Evolutionary conservation across 2,888 invertebrate genomes (phyloP).

Genomic region (Apoda limacodes): DNA sequence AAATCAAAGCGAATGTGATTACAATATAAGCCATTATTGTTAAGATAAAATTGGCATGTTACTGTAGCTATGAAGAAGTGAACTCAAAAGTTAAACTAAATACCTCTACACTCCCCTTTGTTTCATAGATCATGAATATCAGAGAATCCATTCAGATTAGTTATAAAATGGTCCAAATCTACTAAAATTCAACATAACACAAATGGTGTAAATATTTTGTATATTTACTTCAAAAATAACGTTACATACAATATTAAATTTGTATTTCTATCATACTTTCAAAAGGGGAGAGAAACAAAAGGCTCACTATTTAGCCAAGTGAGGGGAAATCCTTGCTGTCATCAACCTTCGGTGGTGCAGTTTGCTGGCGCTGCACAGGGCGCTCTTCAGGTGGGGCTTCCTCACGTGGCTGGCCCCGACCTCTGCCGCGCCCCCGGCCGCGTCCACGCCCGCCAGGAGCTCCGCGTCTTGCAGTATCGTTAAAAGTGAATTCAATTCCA

Average conservation of each 20-base stretch:
- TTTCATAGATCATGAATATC: constrained; percentile 20
- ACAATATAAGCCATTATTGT: constrained; percentile 64
- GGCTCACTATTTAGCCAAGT: constrained; percentile 77
- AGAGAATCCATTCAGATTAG: constrained; percentile 25
- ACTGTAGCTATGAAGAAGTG: constrained; percentile 48
- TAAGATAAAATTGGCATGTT: constrained; percentile 41
- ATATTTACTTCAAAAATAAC: constrained; percentile 72
- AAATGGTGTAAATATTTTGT: constrained; percentile 68
- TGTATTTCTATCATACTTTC: constrained; percentile 60
- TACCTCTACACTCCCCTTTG: constrained; percentile 46
- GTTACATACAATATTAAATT: constrained; percentile 68
- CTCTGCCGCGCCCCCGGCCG: constrained; percentile 62
- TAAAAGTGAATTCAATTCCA: constrained; percentile 90
- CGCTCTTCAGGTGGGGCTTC: constrained; percentile 47
- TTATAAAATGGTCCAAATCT: constrained; percentile 24
- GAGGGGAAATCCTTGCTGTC: constrained; percentile 97
- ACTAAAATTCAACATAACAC: constrained; percentile 51
- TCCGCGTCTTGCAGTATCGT: constrained; percentile 80
- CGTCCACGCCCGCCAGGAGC: constrained; percentile 75
- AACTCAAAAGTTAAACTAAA: constrained; percentile 51
- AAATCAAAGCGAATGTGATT: constrained; percentile 54
- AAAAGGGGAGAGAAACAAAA: constrained; percentile 53
- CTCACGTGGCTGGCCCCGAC: constrained; percentile 41
- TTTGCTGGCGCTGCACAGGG: constrained; percentile 35
- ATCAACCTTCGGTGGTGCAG: constrained; percentile 86